Evolutionary conservation across 2,113 vertebrate species (phyloP), one percentile per base, ranked within the genome.

Genomic region (Salvelinus namaycush): DNA sequence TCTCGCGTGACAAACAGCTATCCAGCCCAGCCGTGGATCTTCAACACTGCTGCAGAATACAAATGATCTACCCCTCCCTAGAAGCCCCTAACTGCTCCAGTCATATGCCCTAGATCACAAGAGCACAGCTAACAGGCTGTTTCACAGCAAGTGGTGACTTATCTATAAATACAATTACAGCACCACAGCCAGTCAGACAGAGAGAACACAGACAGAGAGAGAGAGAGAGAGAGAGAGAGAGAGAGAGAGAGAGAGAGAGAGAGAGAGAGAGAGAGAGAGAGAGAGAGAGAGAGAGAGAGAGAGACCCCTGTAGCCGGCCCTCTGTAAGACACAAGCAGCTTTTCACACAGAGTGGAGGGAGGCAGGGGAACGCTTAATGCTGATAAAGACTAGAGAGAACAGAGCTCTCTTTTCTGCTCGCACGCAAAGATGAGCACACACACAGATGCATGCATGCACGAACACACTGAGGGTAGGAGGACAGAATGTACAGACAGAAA

Each of bases 81-180:
- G 39, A 34, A 64, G 66, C 65, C 7, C 49, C 39, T 44, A 44
- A 44, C 11, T 0, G 48, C 51, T n/a, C 24, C 44, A 69, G 70
- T 76, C 79, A 80, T 68, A 72, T 59, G 74, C 68, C 54, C 79
- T 44, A 44, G 79, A 80, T 77, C 79, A 81, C 71, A 81, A 81
- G 75, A 77, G 75, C 79, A 57, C 14, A 5, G 54, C 13, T 14
- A 57, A 57, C 54, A 57, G 54, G 14, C 54, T 57, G 54, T 57
- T 57, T 57, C 54, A 57, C 54, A 57, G 54, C 54, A 57, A 20
- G 14, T 6, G 2, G 7, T n/a, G 59, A 22, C 59, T 62, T 22
- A 62, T 62, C 59, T n/a, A 62, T 9, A 24, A 22, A 62, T 62
- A 22, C n/a, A n/a, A 62, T 22, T 62, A 68, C 73, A 27, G 34